Evolutionary conservation across 2,888 invertebrate species (phyloP), one percentile per base, ranked within the genome.

Genomic region (Philopedon plagiatum): DNA sequence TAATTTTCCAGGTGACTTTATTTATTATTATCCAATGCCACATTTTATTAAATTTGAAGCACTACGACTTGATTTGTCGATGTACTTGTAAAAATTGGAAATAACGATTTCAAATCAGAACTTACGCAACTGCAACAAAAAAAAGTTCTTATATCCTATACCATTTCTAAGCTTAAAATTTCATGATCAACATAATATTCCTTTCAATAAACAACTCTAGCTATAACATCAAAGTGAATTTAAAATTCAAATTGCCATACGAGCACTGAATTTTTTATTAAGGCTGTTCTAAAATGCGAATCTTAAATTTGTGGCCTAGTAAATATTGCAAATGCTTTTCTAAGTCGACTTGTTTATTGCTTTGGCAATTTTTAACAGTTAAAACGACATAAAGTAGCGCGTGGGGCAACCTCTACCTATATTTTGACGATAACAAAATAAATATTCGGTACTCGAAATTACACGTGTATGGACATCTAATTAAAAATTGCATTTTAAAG

Each of bases 241-340:
- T 63, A 51, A 63, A 63, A 21, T 63, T 49, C 18, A 63, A 63
- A 63, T 63, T 26, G 4, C 5, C 29, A 8, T 51, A 51, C 8
- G 15, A n/a, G 19, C 23, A 51, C 63, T 26, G 63, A 44, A 44
- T 32, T 34, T 49, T 51, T 37, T 54, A 56, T 32, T 11, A 9
- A 32, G 9, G 19, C 9, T 29, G 8, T 32, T 32, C 56, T 56
- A 56, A 56, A 26, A 56, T 32, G 18, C 9, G 56, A 29, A 56
- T 21, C 26, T 54, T 5, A 54, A 13, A 56, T 56, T 56, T 13
- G 13, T 56, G 39, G 39, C 39, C 39, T 39, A 39, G 39, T 39
- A 39, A 39, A 39, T 39, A 11, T 39, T 13, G 39, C 39, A 39
- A 39, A 39, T 13, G 39, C 1, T 3, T 39, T 39, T 39, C 13